These are phyloP conservation scores for Lamellibrachia luymesi DNA, from an alignment of 1,140 invertebrate species.

Conservation along the genomic window DNA sequence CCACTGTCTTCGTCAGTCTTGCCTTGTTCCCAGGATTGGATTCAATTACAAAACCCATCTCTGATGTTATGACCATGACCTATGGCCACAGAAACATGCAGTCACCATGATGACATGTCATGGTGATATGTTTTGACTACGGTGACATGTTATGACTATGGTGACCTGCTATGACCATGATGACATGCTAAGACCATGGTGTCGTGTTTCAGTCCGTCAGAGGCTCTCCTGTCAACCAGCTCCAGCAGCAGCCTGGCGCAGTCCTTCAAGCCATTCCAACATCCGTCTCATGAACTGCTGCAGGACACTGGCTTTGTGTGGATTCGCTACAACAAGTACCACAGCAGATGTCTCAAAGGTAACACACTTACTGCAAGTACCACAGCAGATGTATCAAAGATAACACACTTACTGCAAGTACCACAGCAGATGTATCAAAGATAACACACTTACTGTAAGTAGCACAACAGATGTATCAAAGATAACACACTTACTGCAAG, in stretches of 20 bases:
- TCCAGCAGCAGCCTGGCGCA: conserved; percentile 62
- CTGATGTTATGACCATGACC: too few species aligned
- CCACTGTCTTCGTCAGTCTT: neutral
- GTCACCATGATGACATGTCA: too few species aligned
- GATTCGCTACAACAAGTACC: conserved; percentile 93
- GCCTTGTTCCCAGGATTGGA: neutral
- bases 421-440: conserved; percentile 87
- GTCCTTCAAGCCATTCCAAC: conserved; percentile 87
- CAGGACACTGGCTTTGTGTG: conserved; percentile 97
- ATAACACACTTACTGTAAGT: conserved; percentile 56
- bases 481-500: conserved; percentile 66
- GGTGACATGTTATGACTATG: too few species aligned
- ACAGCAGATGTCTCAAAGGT: conserved; percentile 90
- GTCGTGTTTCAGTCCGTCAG: conserved; percentile 42
- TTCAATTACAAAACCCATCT: neutral
- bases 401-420: conserved; percentile 74
- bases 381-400: neutral
- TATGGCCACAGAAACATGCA: too few species aligned
- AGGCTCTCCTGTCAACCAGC: conserved; percentile 63
- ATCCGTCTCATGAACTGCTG: conserved; percentile 92
- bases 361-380: conserved; percentile 48
- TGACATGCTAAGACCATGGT: too few species aligned
- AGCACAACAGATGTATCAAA: neutral
- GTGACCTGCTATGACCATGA: too few species aligned
- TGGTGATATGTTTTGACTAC: too few species aligned